A percentile compares a stretch with the other conserved stretches of the same genome.
These are phyloP conservation scores for Clitarchus hookeri DNA, from an alignment of 2,888 invertebrate genomes.

Conservation along the genomic window DNA sequence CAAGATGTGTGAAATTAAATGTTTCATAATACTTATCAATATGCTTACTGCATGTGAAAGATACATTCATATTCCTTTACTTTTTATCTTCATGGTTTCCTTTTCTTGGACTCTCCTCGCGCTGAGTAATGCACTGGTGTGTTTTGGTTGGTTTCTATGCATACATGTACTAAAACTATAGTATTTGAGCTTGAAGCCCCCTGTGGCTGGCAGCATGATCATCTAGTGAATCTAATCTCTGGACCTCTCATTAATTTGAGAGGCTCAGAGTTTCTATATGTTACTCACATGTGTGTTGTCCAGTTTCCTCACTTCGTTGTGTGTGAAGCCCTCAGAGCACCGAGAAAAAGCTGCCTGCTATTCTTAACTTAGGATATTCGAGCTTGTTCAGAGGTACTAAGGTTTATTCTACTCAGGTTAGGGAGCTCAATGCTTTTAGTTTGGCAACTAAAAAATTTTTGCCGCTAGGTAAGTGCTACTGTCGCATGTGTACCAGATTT, in stretches of 20 bases:
- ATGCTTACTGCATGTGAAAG: no score
- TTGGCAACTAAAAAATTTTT: no score
- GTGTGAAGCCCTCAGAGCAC: background rate
- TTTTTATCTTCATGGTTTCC: no score
- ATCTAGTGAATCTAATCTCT: slow-evolving; percentile 33
- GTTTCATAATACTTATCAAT: no score
- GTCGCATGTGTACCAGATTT: no score
- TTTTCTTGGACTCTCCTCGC: background rate
- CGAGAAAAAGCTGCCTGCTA: background rate
- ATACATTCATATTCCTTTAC: no score
- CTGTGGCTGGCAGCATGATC: background rate
- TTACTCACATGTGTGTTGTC: background rate
- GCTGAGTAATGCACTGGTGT: background rate
- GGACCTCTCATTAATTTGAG: slow-evolving; percentile 43
- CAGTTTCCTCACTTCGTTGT: background rate
- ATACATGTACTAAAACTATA: background rate
- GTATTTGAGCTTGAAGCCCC: background rate
- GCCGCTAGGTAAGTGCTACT: no score
- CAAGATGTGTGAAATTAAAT: no score
- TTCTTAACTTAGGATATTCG: no score
- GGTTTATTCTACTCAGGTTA: no score
- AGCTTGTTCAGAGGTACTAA: no score
- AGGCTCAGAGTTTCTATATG: slow-evolving; percentile 35
- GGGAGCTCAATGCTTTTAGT: no score
- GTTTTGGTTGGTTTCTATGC: background rate